A percentile compares a stretch with the other conserved stretches of the same genome.
phyloP scores from a whole-genome alignment of 1,140 invertebrate genomes.

The Marisa cornuarietis region DNA sequence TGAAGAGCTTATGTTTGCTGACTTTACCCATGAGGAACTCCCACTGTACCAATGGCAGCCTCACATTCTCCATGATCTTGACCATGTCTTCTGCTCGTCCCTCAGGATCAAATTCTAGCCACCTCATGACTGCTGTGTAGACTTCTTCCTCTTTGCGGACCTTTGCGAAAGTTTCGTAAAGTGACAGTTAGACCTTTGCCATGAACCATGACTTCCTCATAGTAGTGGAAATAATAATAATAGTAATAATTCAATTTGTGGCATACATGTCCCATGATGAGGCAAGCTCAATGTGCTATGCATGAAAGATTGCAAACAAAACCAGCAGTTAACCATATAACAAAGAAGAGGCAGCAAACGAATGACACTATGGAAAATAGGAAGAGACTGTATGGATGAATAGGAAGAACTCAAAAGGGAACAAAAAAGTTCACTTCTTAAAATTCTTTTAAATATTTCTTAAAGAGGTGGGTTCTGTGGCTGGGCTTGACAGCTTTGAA shows the following conservation, averaged over 20 bases:
- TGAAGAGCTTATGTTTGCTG: conserved; percentile 35
- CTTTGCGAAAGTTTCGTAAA: conserved; percentile 2
- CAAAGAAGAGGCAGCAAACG: too few relatives aligned
- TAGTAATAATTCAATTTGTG: neutral
- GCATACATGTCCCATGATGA: too few relatives aligned
- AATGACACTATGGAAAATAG: too few relatives aligned
- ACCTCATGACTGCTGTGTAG: conserved; percentile 36
- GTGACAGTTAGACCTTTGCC: too few relatives aligned
- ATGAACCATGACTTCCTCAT: too few relatives aligned
- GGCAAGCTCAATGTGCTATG: too few relatives aligned
- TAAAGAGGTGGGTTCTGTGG: too few relatives aligned
- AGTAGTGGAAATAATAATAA: neutral
- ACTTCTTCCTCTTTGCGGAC: conserved; percentile 39
- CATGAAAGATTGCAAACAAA: too few relatives aligned
- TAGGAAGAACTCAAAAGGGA: neutral
- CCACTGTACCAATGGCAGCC: conserved; percentile 36
- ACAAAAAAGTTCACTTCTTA: conserved; percentile 4
- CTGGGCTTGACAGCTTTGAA: too few relatives aligned
- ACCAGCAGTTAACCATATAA: too few relatives aligned
- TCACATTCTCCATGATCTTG: conserved; percentile 36
- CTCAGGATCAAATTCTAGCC: conserved; percentile 34
- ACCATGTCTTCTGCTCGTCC: conserved; percentile 27
- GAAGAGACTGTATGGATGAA: too few relatives aligned
- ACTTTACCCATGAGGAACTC: conserved; percentile 37
- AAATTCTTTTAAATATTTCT: neutral